phyloP scores from a whole-genome alignment of 2,797 vertebrate genomes.

The Tiaroga cobitis region DNA sequence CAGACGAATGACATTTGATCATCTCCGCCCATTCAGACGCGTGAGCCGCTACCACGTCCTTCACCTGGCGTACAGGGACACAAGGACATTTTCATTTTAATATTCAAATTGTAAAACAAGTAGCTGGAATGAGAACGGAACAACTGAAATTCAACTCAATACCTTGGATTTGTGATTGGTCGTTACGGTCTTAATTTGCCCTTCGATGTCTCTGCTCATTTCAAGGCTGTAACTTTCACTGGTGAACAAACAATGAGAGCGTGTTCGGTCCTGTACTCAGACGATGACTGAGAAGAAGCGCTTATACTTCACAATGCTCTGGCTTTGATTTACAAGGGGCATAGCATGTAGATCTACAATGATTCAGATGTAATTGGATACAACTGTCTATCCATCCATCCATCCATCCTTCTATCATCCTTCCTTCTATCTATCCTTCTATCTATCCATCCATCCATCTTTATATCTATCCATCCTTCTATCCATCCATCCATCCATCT shows the following conservation, averaged over 20 bases:
- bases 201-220: constrained; percentile 86
- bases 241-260: constrained; percentile 38
- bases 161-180: constrained; percentile 90
- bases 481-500: no score
- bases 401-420: no score
- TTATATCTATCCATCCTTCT: no score
- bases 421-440: no score
- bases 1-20: constrained; percentile 78
- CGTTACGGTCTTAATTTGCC: constrained; percentile 84
- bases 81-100: not conserved
- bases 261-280: not conserved
- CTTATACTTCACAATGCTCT: not conserved
- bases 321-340: no score
- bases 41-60: constrained; percentile 83
- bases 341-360: not conserved
- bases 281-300: constrained; percentile 28
- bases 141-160: constrained; percentile 56
- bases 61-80: constrained; percentile 68
- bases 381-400: no score
- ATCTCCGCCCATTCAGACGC: constrained; percentile 85
- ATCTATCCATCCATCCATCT: no score
- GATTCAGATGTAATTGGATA: no score
- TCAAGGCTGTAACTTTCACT: constrained; percentile 85
- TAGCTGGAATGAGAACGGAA: not conserved
- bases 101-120: not conserved